Evolutionary conservation across 2,113 vertebrate genomes (phyloP).

Genomic region (Chelonoidis abingdonii): DNA sequence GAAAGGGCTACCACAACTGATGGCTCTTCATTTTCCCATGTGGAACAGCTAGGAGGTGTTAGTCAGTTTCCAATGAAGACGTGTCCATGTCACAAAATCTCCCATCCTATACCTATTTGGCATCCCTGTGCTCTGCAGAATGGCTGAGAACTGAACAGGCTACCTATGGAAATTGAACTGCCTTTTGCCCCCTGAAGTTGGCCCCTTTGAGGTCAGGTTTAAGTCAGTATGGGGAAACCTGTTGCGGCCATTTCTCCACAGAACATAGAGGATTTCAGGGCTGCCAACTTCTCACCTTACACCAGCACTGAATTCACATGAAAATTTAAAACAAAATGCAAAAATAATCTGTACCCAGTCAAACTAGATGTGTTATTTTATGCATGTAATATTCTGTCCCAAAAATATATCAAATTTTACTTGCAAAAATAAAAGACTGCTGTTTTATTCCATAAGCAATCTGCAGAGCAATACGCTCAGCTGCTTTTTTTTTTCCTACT

Average conservation of each 20-base stretch:
- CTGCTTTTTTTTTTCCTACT: slow-evolving; percentile 73
- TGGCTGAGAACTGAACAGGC: neutral
- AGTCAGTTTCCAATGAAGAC: neutral
- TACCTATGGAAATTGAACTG: neutral
- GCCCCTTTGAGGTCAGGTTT: slow-evolving; percentile 16
- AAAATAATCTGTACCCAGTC: slow-evolving; percentile 60
- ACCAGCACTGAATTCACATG: slow-evolving; percentile 40
- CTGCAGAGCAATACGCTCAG: slow-evolving; percentile 70
- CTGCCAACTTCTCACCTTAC: slow-evolving; percentile 35
- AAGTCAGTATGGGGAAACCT: slow-evolving; percentile 10
- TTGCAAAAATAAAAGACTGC: slow-evolving; percentile 82
- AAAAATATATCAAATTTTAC: slow-evolving; percentile 81
- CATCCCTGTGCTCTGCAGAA: neutral
- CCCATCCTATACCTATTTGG: neutral
- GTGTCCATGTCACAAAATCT: neutral
- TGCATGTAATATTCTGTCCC: slow-evolving; percentile 73
- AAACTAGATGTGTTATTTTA: slow-evolving; percentile 71
- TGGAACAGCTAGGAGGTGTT: neutral
- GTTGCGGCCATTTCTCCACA: neutral
- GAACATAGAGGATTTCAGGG: slow-evolving; percentile 29
- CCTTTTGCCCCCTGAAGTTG: neutral
- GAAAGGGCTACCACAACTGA: neutral
- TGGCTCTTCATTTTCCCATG: neutral
- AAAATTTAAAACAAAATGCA: slow-evolving; percentile 60
- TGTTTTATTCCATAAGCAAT: slow-evolving; percentile 73